Evolutionary conservation across 2,113 vertebrate genomes (phyloP).

Genomic region (Rhea americana): DNA sequence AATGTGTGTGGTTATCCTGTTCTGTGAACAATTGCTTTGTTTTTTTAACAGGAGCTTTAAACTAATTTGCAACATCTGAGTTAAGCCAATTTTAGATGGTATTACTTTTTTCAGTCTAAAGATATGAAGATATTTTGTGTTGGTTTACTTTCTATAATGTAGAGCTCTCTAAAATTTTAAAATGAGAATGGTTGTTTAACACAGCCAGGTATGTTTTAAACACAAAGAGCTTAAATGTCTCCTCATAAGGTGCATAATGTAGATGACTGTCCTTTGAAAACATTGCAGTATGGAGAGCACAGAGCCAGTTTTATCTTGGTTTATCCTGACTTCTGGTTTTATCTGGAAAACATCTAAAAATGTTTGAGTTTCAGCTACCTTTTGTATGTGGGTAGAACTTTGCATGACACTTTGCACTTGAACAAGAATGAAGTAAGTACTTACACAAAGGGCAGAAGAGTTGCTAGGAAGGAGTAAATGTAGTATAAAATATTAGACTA

Average conservation of each 20-base stretch:
- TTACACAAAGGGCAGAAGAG: neutral
- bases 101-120: neutral
- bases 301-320: neutral
- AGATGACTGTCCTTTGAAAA: neutral
- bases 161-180: neutral
- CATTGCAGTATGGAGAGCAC: neutral
- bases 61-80: neutral
- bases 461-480: neutral
- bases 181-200: neutral
- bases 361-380: neutral
- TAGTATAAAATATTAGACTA: neutral
- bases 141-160: conserved; percentile 2
- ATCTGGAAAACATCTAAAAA: neutral
- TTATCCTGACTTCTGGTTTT: neutral
- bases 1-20: neutral
- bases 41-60: conserved; percentile 18
- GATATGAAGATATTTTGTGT: conserved; percentile 6
- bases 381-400: neutral
- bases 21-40: neutral
- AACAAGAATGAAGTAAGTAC: neutral
- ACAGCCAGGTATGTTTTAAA: conserved; percentile 26
- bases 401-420: neutral
- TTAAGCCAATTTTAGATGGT: conserved; percentile 4
- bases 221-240: neutral
- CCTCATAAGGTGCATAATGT: neutral